Conservation (phyloP, 2,113 vertebrate genomes). For the Leptobrachium ailaonicum region DNA sequence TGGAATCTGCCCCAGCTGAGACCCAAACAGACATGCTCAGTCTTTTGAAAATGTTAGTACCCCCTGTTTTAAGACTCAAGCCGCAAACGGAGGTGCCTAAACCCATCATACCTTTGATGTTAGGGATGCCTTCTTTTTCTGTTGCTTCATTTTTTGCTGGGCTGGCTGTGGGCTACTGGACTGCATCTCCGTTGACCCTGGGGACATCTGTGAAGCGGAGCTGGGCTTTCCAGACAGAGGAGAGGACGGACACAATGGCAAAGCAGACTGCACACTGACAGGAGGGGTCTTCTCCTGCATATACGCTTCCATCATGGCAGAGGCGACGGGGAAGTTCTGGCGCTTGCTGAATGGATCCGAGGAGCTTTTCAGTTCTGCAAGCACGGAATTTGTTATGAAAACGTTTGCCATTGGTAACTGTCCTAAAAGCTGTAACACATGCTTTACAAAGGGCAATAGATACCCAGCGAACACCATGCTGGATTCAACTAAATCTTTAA, state of each 20-base stretch:
- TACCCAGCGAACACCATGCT: no score
- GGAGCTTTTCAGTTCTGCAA: conserved; percentile 84
- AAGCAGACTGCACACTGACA: conserved; percentile 66
- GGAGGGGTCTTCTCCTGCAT: conserved; percentile 88
- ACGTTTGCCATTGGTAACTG: no score
- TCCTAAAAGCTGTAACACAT: no score
- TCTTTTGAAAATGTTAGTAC: no score
- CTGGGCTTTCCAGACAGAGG: conserved; percentile 74
- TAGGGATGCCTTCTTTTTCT: conserved; percentile 91
- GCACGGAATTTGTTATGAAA: background rate
- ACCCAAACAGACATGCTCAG: no score
- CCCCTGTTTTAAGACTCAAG: no score
- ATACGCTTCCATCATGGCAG: conserved; percentile 92
- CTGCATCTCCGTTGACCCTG: conserved; percentile 88
- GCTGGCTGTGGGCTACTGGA: conserved; percentile 92
- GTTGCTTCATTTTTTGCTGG: conserved; percentile 93
- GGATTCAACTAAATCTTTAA: no score
- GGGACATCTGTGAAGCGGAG: conserved; percentile 80
- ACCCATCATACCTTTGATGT: conserved; percentile 80
- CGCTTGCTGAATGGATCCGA: conserved; percentile 88
- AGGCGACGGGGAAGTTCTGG: conserved; percentile 84
- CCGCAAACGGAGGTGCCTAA: no score
- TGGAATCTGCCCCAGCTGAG: no score
- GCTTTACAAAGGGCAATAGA: no score
- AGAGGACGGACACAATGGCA: conserved; percentile 76